Evolutionary conservation across 2,113 vertebrate genomes (phyloP).

Genomic region (Thamnophis sirtalis): DNA sequence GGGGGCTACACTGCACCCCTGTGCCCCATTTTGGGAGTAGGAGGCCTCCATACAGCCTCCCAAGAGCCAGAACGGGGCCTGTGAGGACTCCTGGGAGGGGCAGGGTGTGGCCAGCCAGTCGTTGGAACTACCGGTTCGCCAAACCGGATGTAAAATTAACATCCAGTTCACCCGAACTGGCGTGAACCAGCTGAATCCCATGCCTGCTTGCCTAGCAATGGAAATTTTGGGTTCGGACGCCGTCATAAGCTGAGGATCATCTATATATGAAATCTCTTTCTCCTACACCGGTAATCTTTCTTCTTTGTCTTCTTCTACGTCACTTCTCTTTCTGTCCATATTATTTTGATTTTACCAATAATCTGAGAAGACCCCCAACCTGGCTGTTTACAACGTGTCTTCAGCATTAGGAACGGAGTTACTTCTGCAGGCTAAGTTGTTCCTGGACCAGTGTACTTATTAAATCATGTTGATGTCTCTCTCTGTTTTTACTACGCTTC

Average conservation of each 20-base stretch:
- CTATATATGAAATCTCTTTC: neutral
- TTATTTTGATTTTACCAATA: neutral
- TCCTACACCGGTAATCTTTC: neutral
- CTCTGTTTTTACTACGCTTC: neutral
- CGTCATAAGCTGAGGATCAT: neutral
- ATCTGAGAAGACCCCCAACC: neutral
- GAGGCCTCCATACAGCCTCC: too few species aligned
- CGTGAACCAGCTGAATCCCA: too few species aligned
- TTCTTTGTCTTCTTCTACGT: neutral
- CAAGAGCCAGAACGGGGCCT: too few species aligned
- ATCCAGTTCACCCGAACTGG: too few species aligned
- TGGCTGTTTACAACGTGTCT: slow-evolving; percentile 54
- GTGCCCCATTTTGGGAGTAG: too few species aligned
- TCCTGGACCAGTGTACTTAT: slow-evolving; percentile 42
- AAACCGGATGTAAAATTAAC: too few species aligned
- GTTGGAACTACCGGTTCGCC: too few species aligned
- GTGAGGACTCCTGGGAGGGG: too few species aligned
- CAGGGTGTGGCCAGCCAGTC: too few species aligned
- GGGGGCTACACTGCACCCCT: too few species aligned
- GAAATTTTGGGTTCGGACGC: neutral
- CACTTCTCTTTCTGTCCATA: neutral
- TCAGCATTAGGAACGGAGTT: slow-evolving; percentile 5
- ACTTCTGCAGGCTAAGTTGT: slow-evolving; percentile 30
- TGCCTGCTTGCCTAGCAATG: neutral
- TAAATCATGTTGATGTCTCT: slow-evolving; percentile 9